Base-by-base conservation (phyloP, 2,797 vertebrate species). In the Alcedo quadribrachys region DNA sequence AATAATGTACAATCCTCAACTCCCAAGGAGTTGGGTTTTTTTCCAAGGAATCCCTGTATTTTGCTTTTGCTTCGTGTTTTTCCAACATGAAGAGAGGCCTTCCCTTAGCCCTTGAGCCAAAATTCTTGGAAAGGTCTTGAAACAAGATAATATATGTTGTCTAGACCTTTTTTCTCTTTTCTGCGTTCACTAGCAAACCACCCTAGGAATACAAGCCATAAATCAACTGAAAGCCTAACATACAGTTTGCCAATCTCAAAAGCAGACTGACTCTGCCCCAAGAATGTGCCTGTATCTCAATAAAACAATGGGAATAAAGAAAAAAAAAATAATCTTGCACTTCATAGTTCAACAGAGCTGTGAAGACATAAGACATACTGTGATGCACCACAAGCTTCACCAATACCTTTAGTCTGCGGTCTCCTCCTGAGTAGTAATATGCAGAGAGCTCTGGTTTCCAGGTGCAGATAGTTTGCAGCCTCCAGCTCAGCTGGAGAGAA, bases 191-290 rank as follows among this genome's bases (percentile, higher is more conserved):
- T 55, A 68, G 61, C 85, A 88, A 88, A 77, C 55, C 63, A 71
- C 78, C 57, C 66, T 66, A 71, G 37, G 65, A 93, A 93, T 93
- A 93, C 78, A 96, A 95, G 62, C 48, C 73, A 85, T 95, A 93
- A 95, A 96, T 94, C 94, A 94, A 74, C 19, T n/a, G 80, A 62
- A 88, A 92, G 69, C 60, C 87, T 80, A 70, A 76, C 63, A 45
- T 85, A 70, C 54, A 67, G 40, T 32, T 67, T 65, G 66, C 74
- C 91, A 91, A 79, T 77, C 91, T 77, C 87, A 82, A 92, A 92
- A 93, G 66, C 85, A 93, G 80, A 27, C 81, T 48, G 80, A 27
- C 81, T 48, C 60, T 74, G 79, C 78, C 74, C 77, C 22, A 50
- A 91, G 90, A 95, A 93, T 46, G 45, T 17, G 55, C 42, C 86